A percentile compares a stretch with the other conserved stretches of the same genome.
Conservation (phyloP, 2,888 invertebrate species). For the Xanthia icteritia region DNA sequence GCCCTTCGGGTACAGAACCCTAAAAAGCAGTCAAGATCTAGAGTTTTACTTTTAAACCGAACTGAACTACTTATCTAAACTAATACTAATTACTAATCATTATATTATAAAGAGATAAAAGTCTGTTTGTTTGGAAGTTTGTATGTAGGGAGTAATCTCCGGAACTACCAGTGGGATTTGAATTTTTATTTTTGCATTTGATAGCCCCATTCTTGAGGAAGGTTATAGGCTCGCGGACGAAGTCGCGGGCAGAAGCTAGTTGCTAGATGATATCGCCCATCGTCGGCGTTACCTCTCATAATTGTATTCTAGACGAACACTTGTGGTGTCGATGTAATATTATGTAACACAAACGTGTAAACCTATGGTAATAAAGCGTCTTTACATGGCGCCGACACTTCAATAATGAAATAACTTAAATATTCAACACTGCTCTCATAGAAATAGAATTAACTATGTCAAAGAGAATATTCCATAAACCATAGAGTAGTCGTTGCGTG, state of each 20-base stretch:
- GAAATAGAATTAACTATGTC: conserved; percentile 20
- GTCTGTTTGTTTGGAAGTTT: too few species aligned
- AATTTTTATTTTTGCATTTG: too few species aligned
- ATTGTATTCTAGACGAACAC: background rate
- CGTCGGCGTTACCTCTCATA: conserved; percentile 3
- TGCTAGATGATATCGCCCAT: background rate
- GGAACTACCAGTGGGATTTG: too few species aligned
- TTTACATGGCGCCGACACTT: conserved; percentile 3
- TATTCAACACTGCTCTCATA: conserved; percentile 27
- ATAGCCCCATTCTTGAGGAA: too few species aligned
- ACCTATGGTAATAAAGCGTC: conserved; percentile 15
- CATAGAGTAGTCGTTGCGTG: background rate
- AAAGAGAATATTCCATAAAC: conserved; percentile 23
- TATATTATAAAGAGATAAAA: too few species aligned
- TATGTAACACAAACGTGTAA: conserved; percentile 10
- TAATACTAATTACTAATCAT: too few species aligned
- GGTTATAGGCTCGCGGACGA: too few species aligned
- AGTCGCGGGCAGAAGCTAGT: too few species aligned
- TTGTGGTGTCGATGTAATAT: background rate
- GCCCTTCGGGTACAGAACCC: too few species aligned
- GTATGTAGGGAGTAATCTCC: too few species aligned
- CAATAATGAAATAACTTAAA: conserved; percentile 32
- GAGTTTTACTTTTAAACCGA: background rate
- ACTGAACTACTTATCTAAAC: background rate
- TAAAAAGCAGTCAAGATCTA: too few species aligned